Evolutionary conservation across 2,797 vertebrate genomes (phyloP).

Genomic region (Chromis chromis): DNA sequence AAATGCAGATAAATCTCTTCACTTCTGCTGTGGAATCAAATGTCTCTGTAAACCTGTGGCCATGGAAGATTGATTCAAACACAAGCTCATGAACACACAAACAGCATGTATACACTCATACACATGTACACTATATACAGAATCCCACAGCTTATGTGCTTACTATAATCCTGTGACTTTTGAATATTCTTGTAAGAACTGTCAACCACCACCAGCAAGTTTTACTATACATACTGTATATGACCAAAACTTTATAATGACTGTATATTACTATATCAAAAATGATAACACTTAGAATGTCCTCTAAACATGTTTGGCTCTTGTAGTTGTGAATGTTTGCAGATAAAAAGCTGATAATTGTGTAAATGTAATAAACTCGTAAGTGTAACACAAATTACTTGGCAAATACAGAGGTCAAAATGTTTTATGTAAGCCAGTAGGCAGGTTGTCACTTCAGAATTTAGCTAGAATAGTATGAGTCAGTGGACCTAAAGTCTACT

Average conservation of each 20-base stretch:
- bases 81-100: slow-evolving; percentile 22
- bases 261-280: slow-evolving; percentile 1
- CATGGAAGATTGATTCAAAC: slow-evolving; percentile 30
- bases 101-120: not conserved
- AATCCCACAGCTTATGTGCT: not conserved
- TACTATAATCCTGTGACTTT: not conserved
- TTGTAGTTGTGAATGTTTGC: not conserved
- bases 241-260: not conserved
- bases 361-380: not conserved
- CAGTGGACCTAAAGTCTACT: slow-evolving; percentile 38
- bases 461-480: slow-evolving; percentile 43
- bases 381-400: not conserved
- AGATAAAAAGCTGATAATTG: not conserved
- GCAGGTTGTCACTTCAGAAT: slow-evolving; percentile 29
- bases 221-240: not conserved
- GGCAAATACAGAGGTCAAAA: slow-evolving; percentile 11
- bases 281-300: not conserved
- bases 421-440: slow-evolving; percentile 6
- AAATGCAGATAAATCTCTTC: slow-evolving; percentile 28
- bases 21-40: slow-evolving; percentile 37
- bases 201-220: not conserved
- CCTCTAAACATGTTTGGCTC: not conserved
- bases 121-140: not conserved
- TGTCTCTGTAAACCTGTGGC: slow-evolving; percentile 31
- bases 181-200: not conserved